Evolutionary conservation across 2,113 vertebrate genomes (phyloP).

Genomic region (Calyptomena viridis): DNA sequence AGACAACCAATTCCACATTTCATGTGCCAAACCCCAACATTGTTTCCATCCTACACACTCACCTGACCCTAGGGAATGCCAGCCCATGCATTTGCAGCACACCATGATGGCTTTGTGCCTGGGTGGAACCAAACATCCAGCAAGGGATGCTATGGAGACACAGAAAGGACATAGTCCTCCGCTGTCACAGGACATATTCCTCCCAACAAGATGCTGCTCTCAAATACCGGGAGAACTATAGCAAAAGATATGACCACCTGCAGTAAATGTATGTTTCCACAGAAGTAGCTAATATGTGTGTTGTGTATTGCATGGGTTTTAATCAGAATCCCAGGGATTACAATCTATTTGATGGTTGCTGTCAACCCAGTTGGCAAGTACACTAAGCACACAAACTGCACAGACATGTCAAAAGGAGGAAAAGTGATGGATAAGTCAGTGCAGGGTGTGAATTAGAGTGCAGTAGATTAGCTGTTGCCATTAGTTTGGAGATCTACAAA

Average conservation of each 20-base stretch:
- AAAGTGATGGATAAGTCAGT: neutral
- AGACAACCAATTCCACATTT: neutral
- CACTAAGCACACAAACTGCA: neutral
- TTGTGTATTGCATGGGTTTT: neutral
- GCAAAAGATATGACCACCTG: neutral
- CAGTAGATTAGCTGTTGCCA: neutral
- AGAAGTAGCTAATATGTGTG: neutral
- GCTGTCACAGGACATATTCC: neutral
- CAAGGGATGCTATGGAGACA: neutral
- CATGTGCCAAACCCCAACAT: neutral
- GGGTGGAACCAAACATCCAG: neutral
- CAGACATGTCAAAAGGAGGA: neutral
- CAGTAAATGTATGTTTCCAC: neutral
- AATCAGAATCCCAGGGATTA: neutral
- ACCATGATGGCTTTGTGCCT: neutral
- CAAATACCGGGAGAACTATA: neutral
- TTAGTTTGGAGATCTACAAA: neutral
- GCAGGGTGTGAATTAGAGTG: neutral
- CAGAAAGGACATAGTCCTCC: neutral
- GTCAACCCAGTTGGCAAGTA: neutral
- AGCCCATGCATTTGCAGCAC: neutral
- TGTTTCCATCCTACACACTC: neutral
- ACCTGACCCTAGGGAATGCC: accelerated
- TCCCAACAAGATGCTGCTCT: neutral
- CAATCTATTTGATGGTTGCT: neutral